These are phyloP conservation scores for Charadrius vociferus DNA, from an alignment of 2,113 vertebrate genomes.

Conservation along the genomic window DNA sequence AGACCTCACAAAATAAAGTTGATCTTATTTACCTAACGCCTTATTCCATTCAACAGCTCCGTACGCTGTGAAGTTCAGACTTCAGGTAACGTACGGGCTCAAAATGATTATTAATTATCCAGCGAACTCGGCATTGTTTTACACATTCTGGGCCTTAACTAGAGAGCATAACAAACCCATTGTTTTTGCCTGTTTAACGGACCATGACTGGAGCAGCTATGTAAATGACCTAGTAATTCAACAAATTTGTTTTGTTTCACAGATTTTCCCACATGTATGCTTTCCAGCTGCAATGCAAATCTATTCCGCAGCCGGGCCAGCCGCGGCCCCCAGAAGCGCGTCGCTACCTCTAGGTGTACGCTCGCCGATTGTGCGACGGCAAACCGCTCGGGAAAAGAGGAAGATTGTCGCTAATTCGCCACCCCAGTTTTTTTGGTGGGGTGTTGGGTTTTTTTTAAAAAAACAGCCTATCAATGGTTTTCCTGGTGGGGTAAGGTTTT, in stretches of 20 bases:
- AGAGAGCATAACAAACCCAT: slow-evolving; percentile 49
- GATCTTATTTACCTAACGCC: not conserved
- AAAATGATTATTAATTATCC: slow-evolving; percentile 54
- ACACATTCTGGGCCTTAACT: slow-evolving; percentile 51
- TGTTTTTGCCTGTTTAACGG: slow-evolving; percentile 55
- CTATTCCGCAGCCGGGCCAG: not conserved
- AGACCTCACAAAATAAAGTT: not conserved
- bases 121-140: slow-evolving; percentile 30
- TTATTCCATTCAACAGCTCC: not conserved
- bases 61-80: not conserved
- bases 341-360: not conserved
- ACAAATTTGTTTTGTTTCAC: slow-evolving; percentile 50
- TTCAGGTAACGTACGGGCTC: not conserved
- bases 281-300: slow-evolving; percentile 9
- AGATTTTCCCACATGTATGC: slow-evolving; percentile 55
- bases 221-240: slow-evolving; percentile 58
- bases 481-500: not conserved
- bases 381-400: not conserved
- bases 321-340: not conserved
- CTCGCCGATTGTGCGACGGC: not conserved
- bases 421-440: not conserved
- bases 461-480: not conserved
- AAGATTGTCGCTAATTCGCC: not conserved
- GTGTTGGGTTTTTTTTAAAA: not conserved
- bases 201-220: slow-evolving; percentile 50